Percentiles rank a stretch among this genome's conserved stretches.
phyloP scores from a whole-genome alignment of 1,140 invertebrate species.

The Philotrypesis tridentata region DNA sequence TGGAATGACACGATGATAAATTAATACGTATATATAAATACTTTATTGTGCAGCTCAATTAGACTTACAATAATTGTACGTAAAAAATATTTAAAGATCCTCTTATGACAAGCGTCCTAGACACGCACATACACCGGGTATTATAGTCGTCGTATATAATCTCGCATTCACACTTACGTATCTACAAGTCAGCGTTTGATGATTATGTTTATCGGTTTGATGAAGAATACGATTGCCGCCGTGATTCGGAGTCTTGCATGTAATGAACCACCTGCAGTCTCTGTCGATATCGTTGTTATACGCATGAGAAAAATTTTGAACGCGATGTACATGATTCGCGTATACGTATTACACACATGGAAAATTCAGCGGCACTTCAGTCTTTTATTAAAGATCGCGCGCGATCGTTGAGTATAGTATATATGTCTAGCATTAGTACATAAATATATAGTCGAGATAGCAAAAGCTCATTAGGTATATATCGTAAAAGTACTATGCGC shows the following conservation, averaged over 20 bases:
- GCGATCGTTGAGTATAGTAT: background rate
- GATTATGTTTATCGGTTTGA: background rate
- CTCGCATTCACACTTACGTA: slow-evolving; percentile 38
- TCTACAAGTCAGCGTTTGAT: slow-evolving; percentile 38
- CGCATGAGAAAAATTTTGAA: no score
- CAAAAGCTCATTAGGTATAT: slow-evolving; percentile 4
- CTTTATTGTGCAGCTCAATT: slow-evolving; percentile 46
- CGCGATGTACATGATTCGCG: no score
- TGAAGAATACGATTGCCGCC: background rate
- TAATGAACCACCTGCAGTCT: slow-evolving; percentile 32
- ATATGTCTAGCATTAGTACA: no score
- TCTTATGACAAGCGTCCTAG: slow-evolving; percentile 27
- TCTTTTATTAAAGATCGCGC: slow-evolving; percentile 36
- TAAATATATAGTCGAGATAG: background rate
- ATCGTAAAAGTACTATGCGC: background rate
- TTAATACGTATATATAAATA: slow-evolving; percentile 45
- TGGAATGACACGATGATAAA: background rate
- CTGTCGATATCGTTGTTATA: background rate
- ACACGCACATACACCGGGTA: slow-evolving; percentile 29
- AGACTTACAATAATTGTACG: slow-evolving; percentile 42
- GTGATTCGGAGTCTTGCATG: background rate
- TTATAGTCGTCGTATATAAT: slow-evolving; percentile 12
- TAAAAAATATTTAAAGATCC: slow-evolving; percentile 47
- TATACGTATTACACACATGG: background rate
- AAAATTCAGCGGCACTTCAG: slow-evolving; percentile 33